Base-by-base conservation (phyloP, 2,888 invertebrate species). In the Lycia hirtaria region DNA sequence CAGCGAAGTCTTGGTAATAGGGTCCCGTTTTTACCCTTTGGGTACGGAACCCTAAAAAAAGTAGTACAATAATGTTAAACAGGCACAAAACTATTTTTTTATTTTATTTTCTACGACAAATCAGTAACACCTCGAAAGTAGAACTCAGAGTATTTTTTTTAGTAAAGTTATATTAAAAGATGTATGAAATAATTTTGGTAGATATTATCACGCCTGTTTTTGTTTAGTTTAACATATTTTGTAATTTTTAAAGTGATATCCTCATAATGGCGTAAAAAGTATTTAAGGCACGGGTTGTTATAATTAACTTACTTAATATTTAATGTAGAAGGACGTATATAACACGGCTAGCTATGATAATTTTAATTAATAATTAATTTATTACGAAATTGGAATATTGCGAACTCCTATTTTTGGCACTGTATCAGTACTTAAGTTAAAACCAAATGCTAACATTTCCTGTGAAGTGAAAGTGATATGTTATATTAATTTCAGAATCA, bases 201-300 rank as follows among this genome's bases (percentile, higher is more conserved):
- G 14, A 24, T 40, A 24, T 40, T 24, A 40, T 40, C 22, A 24
- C 3, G 10, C 3, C 9, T 4, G n/a, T 14, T 14, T 40, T 12
- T 12, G 4, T 12, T 4, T 24, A 1, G 0, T 40, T 41, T 2
- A 40, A 12, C 35, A 26, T 57, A 57, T 4, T 78, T 82, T 88
- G 85, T 87, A 85, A 48, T 82, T 83, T 83, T 74, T 80, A 83
- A 83, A 78, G 78, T 88, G 85, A 88, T 89, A 89, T 84, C 85
- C 78, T 86, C 83, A 86, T 87, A 90, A 89, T 88, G 90, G 91
- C 90, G 70, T 91, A 87, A 87, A 37, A 87, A 86, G 83, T 90
- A 87, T 88, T 88, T 92, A 92, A 92, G 91, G 91, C 91, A 92
- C 91, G 79, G 79, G 81, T 88, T 88, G 83, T 80, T 83, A 82